Evolutionary conservation across 2,888 invertebrate species (phyloP).

Genomic region (Leucophenga montana): DNA sequence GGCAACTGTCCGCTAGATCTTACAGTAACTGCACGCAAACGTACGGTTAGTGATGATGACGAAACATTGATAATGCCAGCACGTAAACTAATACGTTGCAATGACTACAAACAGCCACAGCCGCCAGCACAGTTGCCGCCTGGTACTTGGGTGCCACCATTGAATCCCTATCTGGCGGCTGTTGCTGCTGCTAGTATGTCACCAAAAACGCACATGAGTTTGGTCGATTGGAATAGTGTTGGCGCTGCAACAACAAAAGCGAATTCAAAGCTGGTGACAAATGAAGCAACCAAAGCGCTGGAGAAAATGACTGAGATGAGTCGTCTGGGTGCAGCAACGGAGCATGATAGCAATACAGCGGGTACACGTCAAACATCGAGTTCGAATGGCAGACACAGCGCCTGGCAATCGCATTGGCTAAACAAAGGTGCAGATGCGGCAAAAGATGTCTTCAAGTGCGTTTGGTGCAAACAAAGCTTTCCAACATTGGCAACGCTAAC

Average conservation of each 20-base stretch:
- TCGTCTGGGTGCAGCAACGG: conserved; percentile 78
- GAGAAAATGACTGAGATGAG: conserved; percentile 94
- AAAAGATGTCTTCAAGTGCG: conserved; percentile 96
- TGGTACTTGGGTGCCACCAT: conserved; percentile 86
- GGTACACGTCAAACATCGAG: conserved; percentile 62
- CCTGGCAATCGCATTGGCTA: conserved; percentile 98
- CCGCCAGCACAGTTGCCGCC: conserved; percentile 72
- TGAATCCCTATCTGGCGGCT: conserved; percentile 87
- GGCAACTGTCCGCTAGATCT: conserved; percentile 81
- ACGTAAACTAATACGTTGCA: conserved; percentile 78
- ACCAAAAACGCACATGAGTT: conserved; percentile 76
- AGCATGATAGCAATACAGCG: background rate
- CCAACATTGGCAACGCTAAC: conserved; percentile 94
- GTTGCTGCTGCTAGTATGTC: conserved; percentile 84
- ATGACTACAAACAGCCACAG: conserved; percentile 79
- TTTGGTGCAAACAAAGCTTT: conserved; percentile 98
- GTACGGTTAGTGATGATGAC: conserved; percentile 79
- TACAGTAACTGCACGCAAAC: conserved; percentile 85
- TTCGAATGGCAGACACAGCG: conserved; percentile 82
- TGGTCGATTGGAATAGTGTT: conserved; percentile 79
- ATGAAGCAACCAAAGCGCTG: conserved; percentile 88
- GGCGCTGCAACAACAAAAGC: background rate
- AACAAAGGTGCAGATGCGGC: conserved; percentile 96
- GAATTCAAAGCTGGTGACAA: conserved; percentile 82
- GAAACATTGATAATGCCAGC: conserved; percentile 71